These are phyloP conservation scores for Anticlea derivata DNA, from an alignment of 2,888 invertebrate species.

Conservation along the genomic window DNA sequence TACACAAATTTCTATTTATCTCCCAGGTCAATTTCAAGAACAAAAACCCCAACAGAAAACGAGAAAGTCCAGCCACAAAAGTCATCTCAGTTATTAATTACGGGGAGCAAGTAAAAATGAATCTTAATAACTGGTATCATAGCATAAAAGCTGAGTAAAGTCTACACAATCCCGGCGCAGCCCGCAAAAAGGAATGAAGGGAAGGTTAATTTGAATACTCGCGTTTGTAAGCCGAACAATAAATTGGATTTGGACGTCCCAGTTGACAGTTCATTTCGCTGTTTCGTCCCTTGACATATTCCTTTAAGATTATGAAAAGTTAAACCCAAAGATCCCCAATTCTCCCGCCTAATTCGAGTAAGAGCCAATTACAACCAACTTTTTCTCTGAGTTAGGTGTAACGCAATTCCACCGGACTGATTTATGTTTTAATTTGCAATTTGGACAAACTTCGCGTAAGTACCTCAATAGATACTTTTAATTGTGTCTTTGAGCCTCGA, in stretches of 20 bases:
- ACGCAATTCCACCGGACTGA: constrained; percentile 61
- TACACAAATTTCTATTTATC: constrained; percentile 23
- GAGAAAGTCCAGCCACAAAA: constrained; percentile 43
- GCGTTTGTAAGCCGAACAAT: constrained; percentile 72
- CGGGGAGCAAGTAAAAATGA: constrained; percentile 56
- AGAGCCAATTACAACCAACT: constrained; percentile 69
- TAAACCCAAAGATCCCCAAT: constrained; percentile 58
- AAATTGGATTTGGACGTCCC: constrained; percentile 79
- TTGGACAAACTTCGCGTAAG: constrained; percentile 37
- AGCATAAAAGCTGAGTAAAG: constrained; percentile 53
- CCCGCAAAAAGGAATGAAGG: constrained; percentile 63
- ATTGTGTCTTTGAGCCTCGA: constrained; percentile 46
- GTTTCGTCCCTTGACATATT: constrained; percentile 73
- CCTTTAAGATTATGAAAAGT: constrained; percentile 77
- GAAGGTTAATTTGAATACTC: constrained; percentile 76
- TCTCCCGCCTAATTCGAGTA: constrained; percentile 62
- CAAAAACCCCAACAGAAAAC: constrained; percentile 40
- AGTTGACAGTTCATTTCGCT: constrained; percentile 81
- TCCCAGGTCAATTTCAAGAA: constrained; percentile 34
- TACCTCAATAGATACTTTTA: constrained; percentile 54
- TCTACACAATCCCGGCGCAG: constrained; percentile 53
- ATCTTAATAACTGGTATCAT: constrained; percentile 63
- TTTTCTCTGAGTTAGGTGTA: constrained; percentile 60
- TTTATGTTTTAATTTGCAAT: constrained; percentile 65
- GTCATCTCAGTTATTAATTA: constrained; percentile 42